These are phyloP conservation scores for Porites cylindrica DNA, from an alignment of 92 coral and sea anemone genomes.

Conservation along the genomic window DNA sequence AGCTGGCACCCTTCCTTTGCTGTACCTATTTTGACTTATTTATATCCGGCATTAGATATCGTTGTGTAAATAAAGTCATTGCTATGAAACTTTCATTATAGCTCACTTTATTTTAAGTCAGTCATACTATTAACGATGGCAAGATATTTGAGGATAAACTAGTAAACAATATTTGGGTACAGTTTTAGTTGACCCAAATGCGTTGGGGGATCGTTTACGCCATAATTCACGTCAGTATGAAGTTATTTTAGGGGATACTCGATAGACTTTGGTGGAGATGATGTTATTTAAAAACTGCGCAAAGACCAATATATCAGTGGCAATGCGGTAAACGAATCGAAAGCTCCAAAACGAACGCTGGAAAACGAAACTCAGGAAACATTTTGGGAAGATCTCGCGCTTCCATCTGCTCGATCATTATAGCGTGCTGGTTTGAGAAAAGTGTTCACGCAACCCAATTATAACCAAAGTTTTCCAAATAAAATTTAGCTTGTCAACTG, in stretches of 20 bases:
- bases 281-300: conserved; percentile 1
- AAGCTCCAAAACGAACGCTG: background rate
- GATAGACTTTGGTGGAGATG: background rate
- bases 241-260: background rate
- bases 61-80: too few relatives aligned
- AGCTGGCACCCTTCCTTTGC: too few relatives aligned
- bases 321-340: background rate
- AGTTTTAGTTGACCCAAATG: background rate
- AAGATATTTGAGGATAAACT: background rate
- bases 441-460: background rate
- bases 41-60: too few relatives aligned
- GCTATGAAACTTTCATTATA: too few relatives aligned
- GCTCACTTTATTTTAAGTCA: too few relatives aligned
- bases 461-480: background rate
- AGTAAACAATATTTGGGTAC: background rate
- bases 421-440: background rate
- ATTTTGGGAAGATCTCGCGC: background rate
- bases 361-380: background rate
- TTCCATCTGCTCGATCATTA: background rate
- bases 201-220: background rate
- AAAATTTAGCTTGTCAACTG: background rate
- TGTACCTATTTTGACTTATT: too few relatives aligned
- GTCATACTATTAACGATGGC: background rate
- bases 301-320: background rate
- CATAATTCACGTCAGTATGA: too few relatives aligned